phyloP scores from a whole-genome alignment of 2,888 invertebrate genomes.

The Morinoia aosen region DNA sequence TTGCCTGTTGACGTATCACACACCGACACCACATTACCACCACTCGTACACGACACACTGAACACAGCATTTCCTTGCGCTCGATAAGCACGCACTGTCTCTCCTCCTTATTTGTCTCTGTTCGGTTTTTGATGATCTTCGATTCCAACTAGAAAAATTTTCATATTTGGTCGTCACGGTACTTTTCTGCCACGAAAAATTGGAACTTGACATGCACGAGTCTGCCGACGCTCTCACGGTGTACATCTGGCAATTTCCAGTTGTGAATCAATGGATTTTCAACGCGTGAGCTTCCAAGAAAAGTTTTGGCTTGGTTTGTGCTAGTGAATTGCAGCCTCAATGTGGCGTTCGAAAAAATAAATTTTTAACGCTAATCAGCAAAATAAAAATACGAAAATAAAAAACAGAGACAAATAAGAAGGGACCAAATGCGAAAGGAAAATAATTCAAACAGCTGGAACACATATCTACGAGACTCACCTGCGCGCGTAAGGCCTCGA shows the following conservation, averaged over 20 bases:
- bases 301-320: neutral
- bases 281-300: neutral
- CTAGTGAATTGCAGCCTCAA: neutral
- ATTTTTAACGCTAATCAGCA: neutral
- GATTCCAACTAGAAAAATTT: neutral
- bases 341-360: neutral
- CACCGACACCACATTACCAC: neutral
- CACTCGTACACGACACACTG: neutral
- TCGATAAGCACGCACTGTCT: neutral
- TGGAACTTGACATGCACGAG: neutral
- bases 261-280: neutral
- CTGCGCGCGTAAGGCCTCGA: neutral
- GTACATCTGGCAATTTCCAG: neutral
- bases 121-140: neutral
- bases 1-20: constrained; percentile 30
- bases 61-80: neutral
- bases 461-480: neutral
- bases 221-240: neutral
- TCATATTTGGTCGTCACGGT: neutral
- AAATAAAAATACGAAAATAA: neutral
- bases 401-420: neutral
- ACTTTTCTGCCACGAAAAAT: neutral
- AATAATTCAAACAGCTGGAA: neutral
- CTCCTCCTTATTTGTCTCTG: constrained; percentile 10
- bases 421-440: neutral